Evolutionary conservation across 2,888 invertebrate genomes (phyloP).

Genomic region (Cosmia trapezina): DNA sequence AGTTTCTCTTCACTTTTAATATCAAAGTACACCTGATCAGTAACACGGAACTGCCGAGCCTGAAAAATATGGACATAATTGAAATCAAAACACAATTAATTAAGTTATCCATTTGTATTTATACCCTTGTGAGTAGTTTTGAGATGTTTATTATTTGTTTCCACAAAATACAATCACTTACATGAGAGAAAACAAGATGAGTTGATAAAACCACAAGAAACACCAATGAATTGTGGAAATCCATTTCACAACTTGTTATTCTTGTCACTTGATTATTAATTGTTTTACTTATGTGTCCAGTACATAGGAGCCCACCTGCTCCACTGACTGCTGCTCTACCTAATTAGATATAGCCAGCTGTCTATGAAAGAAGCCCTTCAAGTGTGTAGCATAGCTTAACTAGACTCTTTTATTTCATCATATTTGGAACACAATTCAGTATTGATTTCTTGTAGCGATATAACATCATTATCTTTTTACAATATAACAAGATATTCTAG

Average conservation of each 20-base stretch:
- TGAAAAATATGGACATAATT: slow-evolving; percentile 71
- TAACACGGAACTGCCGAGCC: slow-evolving; percentile 92
- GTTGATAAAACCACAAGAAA: slow-evolving; percentile 60
- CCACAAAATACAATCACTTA: slow-evolving; percentile 55
- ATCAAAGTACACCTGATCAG: slow-evolving; percentile 95
- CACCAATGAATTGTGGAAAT: slow-evolving; percentile 57
- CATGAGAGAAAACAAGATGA: slow-evolving; percentile 62
- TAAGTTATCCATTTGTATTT: background rate
- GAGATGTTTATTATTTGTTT: background rate
- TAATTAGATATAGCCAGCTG: slow-evolving; percentile 59
- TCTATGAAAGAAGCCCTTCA: slow-evolving; percentile 58
- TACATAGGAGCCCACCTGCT: slow-evolving; percentile 20
- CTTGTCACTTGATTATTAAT: background rate
- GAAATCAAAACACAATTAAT: background rate
- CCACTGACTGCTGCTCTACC: slow-evolving; percentile 51
- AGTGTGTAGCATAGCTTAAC: slow-evolving; percentile 24
- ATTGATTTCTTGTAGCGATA: background rate
- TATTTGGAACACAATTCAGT: slow-evolving; percentile 13
- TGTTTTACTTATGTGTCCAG: slow-evolving; percentile 32
- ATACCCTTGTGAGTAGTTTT: background rate
- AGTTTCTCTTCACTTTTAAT: slow-evolving; percentile 93
- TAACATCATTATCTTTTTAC: background rate
- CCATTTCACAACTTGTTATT: slow-evolving; percentile 57
- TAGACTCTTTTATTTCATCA: slow-evolving; percentile 26
- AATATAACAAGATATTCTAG: background rate